phyloP scores from a whole-genome alignment of 2,888 invertebrate species.

The Tenthredo mesomela region DNA sequence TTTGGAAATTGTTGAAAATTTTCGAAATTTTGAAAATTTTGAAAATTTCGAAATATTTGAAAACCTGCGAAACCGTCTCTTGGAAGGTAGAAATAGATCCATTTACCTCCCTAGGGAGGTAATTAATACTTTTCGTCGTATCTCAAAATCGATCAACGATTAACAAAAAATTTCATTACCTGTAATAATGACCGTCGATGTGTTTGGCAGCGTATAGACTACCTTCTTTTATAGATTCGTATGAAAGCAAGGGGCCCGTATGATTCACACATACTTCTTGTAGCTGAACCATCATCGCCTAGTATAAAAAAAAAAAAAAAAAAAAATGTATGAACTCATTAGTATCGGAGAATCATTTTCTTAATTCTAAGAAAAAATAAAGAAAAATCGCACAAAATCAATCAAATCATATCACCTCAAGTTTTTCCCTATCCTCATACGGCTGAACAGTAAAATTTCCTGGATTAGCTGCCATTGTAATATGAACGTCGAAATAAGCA shows the following conservation, averaged over 20 bases:
- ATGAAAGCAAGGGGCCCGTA: slow-evolving; percentile 78
- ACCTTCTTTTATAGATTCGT: slow-evolving; percentile 79
- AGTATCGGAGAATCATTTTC: no score
- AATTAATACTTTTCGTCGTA: no score
- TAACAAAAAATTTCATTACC: slow-evolving; percentile 81
- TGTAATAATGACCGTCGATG: slow-evolving; percentile 85
- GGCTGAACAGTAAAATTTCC: slow-evolving; percentile 84
- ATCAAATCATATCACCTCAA: no score
- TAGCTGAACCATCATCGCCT: slow-evolving; percentile 84
- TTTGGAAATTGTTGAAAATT: no score
- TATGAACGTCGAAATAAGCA: slow-evolving; percentile 85
- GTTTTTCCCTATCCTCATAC: slow-evolving; percentile 55
- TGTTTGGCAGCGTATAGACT: slow-evolving; percentile 86
- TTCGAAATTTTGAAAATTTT: no score
- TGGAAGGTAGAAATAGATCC: no score
- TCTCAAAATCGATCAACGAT: no score
- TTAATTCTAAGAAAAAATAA: no score
- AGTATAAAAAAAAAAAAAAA: not conserved
- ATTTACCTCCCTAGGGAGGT: no score
- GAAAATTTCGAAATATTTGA: no score
- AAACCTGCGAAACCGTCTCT: no score
- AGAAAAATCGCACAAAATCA: no score
- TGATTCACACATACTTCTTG: slow-evolving; percentile 82
- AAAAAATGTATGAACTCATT: not conserved
- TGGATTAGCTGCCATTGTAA: slow-evolving; percentile 89